Percentiles rank a stretch among this genome's conserved stretches.
Evolutionary conservation across 2,113 vertebrate species (phyloP).

Genomic region (Bathybates hornii): DNA sequence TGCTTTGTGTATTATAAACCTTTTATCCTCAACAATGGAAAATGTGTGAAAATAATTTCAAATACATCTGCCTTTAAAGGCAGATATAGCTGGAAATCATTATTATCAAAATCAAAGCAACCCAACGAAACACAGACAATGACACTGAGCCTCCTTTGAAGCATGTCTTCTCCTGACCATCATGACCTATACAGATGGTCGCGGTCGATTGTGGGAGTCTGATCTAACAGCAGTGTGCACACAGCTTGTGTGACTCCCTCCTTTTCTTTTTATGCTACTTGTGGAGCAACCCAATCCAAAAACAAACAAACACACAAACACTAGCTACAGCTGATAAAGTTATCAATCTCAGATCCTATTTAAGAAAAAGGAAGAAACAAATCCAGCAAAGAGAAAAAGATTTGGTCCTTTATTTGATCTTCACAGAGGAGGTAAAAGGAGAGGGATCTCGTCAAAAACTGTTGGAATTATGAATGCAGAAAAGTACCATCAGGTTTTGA

Average conservation of each 20-base stretch:
- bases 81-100: background rate
- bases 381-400: background rate
- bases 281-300: too few relatives aligned
- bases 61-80: background rate
- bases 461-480: background rate
- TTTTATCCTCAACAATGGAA: background rate
- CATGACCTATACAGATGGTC: rapidly evolving
- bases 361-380: background rate
- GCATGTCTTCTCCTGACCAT: background rate
- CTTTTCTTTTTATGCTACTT: background rate
- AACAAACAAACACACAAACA: background rate
- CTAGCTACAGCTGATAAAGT: background rate
- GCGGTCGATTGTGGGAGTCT: rapidly evolving
- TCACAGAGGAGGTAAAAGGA: background rate
- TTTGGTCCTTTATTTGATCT: background rate
- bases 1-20: background rate
- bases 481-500: background rate
- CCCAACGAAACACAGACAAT: background rate
- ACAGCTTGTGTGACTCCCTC: background rate
- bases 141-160: background rate
- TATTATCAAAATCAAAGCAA: background rate
- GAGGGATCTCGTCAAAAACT: background rate
- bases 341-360: background rate
- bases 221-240: background rate
- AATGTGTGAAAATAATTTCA: background rate